Evolutionary conservation across 2,888 invertebrate species (phyloP).

Genomic region (Apotomis turbidana): DNA sequence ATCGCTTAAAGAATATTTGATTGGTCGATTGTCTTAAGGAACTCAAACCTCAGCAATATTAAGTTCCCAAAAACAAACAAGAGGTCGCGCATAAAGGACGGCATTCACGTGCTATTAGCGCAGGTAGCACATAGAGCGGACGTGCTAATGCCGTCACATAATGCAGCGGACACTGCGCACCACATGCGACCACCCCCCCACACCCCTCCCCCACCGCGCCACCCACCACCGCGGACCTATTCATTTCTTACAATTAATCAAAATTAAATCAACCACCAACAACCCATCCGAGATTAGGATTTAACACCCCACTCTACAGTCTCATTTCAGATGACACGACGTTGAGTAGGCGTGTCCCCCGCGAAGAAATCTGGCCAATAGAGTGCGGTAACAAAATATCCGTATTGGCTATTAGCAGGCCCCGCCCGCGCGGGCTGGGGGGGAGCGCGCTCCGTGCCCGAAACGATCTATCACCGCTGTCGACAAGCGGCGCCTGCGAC

Average conservation of each 20-base stretch:
- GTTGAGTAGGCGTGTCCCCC: slow-evolving; percentile 74
- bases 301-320: slow-evolving; percentile 56
- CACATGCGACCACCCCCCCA: slow-evolving; percentile 27
- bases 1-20: background rate
- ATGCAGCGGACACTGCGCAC: slow-evolving; percentile 40
- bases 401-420: slow-evolving; percentile 85
- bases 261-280: slow-evolving; percentile 75
- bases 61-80: slow-evolving; percentile 31
- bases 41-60: slow-evolving; percentile 20
- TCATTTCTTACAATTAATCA: slow-evolving; percentile 83
- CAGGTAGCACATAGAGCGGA: slow-evolving; percentile 26
- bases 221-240: slow-evolving; percentile 60
- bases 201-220: slow-evolving; percentile 38
- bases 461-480: slow-evolving; percentile 53
- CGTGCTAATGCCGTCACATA: slow-evolving; percentile 33
- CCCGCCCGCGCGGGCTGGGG: slow-evolving; percentile 71
- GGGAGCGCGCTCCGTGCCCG: slow-evolving; percentile 40
- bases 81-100: slow-evolving; percentile 24
- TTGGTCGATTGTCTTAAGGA: background rate
- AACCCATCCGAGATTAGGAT: slow-evolving; percentile 54
- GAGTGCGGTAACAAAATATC: slow-evolving; percentile 83
- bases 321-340: slow-evolving; percentile 53
- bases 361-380: slow-evolving; percentile 85
- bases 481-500: slow-evolving; percentile 49
- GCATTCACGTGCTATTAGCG: slow-evolving; percentile 26